phyloP scores from a whole-genome alignment of 2,113 vertebrate genomes.

The Indicator indicator region DNA sequence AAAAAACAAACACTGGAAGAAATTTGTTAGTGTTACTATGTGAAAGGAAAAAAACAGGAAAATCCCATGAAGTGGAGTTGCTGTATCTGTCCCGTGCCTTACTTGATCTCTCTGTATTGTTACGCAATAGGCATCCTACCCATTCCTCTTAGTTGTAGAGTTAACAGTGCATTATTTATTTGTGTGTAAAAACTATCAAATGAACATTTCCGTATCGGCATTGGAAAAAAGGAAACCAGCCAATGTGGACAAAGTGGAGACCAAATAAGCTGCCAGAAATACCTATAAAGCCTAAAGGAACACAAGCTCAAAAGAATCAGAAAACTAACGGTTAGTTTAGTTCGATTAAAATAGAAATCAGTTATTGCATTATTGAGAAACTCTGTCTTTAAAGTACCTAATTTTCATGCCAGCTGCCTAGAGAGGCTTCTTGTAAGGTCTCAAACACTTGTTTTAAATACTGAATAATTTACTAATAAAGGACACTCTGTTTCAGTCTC shows the following conservation, averaged over 20 bases:
- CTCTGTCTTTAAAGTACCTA: slow-evolving; percentile 59
- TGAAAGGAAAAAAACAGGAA: slow-evolving; percentile 90
- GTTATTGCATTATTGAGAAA: slow-evolving; percentile 53
- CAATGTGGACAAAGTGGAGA: slow-evolving; percentile 77
- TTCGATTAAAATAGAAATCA: slow-evolving; percentile 48
- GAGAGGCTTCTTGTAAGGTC: slow-evolving; percentile 69
- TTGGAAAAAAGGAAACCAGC: slow-evolving; percentile 64
- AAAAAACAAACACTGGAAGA: slow-evolving; percentile 97
- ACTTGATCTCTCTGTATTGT: slow-evolving; percentile 78
- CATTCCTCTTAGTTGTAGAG: slow-evolving; percentile 74
- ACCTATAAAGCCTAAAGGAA: slow-evolving; percentile 71
- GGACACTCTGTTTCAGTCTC: slow-evolving; percentile 75
- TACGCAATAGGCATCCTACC: slow-evolving; percentile 72
- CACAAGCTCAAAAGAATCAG: slow-evolving; percentile 70
- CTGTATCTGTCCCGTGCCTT: slow-evolving; percentile 78
- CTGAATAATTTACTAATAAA: slow-evolving; percentile 77
- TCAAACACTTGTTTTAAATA: slow-evolving; percentile 68
- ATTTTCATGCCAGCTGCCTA: slow-evolving; percentile 53
- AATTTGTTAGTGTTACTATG: slow-evolving; percentile 91
- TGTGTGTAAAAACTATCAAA: slow-evolving; percentile 78
- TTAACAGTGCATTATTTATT: slow-evolving; percentile 84
- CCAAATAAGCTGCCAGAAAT: slow-evolving; percentile 77
- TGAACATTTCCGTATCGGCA: slow-evolving; percentile 70
- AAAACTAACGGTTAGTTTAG: slow-evolving; percentile 61
- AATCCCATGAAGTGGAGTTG: slow-evolving; percentile 81